These are phyloP conservation scores for Phymorhynchus buccinoides DNA, from an alignment of 1,140 invertebrate species.

Conservation along the genomic window DNA sequence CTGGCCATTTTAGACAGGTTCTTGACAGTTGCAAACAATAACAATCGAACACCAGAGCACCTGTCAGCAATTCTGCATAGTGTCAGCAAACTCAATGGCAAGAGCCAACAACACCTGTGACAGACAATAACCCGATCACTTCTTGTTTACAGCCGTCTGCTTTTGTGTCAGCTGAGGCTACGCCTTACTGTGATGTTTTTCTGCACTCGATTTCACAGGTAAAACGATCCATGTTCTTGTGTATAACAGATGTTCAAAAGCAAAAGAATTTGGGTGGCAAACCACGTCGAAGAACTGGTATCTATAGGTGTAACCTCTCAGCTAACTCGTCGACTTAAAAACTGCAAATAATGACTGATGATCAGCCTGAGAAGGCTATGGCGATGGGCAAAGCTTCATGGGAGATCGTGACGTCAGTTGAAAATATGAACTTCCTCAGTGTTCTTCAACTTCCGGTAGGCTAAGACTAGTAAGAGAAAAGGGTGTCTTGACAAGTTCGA, in stretches of 20 bases:
- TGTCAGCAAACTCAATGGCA: conserved; percentile 25
- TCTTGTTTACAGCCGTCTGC: conserved; percentile 32
- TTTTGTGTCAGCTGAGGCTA: conserved; percentile 27
- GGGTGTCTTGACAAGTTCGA: too few species aligned
- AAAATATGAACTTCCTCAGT: conserved; percentile 19
- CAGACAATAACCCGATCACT: conserved; percentile 20
- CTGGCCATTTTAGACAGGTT: conserved; percentile 42
- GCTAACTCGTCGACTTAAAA: conserved; percentile 11
- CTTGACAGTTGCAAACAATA: background rate
- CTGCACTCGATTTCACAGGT: background rate
- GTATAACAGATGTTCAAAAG: background rate
- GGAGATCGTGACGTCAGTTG: conserved; percentile 42
- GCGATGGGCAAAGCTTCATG: conserved; percentile 38
- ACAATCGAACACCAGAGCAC: background rate
- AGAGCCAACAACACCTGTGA: conserved; percentile 9
- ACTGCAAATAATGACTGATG: conserved; percentile 7
- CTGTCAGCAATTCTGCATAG: conserved; percentile 31
- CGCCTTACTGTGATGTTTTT: conserved; percentile 36
- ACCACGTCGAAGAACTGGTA: background rate
- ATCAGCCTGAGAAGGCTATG: conserved; percentile 33
- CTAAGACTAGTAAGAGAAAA: background rate
- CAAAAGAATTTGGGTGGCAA: background rate
- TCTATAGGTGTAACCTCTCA: background rate
- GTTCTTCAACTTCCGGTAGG: conserved; percentile 25
- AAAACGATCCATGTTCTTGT: background rate